phyloP scores from a whole-genome alignment of 2,888 invertebrate genomes.

The Eupithecia vulgata region DNA sequence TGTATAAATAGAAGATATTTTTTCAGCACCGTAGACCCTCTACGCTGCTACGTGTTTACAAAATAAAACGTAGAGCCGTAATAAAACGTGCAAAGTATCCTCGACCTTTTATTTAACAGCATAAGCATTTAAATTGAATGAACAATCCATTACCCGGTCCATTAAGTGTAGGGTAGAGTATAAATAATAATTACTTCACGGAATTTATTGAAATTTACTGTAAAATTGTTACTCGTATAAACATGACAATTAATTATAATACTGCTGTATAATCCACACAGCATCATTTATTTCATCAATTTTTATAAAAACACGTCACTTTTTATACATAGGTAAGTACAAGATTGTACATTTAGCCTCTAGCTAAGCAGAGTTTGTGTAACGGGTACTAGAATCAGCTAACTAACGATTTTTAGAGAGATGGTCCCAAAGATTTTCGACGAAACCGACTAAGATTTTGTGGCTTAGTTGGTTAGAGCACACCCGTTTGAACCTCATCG shows the following conservation, averaged over 20 bases:
- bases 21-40: background rate
- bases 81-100: conserved; percentile 13
- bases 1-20: background rate
- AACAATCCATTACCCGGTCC: conserved; percentile 23
- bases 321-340: no score
- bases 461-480: no score
- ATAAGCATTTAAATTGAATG: conserved; percentile 10
- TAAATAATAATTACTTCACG: conserved; percentile 45
- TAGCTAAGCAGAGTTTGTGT: no score
- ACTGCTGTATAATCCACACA: no score
- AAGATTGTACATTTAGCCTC: no score
- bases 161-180: conserved; percentile 19
- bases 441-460: no score
- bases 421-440: no score
- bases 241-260: background rate
- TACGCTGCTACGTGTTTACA: conserved; percentile 10
- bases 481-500: no score
- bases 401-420: no score
- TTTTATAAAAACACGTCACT: no score
- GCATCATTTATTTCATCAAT: no score
- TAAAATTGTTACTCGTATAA: background rate
- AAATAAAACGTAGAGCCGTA: conserved; percentile 8
- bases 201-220: conserved; percentile 8
- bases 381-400: background rate
- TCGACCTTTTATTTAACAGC: conserved; percentile 12